phyloP scores from a whole-genome alignment of 30 jellyfish, hydroid and myxozoan species.

The Hydra vulgaris region DNA sequence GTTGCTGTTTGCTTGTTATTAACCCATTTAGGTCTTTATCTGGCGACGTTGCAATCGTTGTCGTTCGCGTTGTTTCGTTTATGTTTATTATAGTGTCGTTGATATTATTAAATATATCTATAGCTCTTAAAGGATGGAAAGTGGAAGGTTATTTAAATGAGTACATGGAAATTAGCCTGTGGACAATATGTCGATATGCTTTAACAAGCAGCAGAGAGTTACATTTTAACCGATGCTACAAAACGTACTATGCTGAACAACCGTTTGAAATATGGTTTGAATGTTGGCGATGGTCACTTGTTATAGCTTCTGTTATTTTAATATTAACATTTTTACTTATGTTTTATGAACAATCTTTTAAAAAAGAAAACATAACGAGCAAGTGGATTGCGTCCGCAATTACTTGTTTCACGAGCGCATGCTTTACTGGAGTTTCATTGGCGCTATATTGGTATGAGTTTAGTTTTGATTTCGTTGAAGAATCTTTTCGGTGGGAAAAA shows the following conservation, averaged over 20 bases:
- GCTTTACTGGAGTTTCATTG: too few species aligned
- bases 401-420: slow-evolving; percentile 1
- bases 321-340: background rate
- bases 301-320: background rate
- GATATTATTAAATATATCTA: too few species aligned
- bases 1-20: too few species aligned
- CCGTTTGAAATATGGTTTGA: background rate
- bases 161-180: background rate
- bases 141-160: background rate
- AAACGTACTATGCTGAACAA: background rate
- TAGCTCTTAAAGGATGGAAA: too few species aligned
- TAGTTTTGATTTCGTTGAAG: too few species aligned
- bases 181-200: background rate
- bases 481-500: too few species aligned
- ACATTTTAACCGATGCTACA: background rate
- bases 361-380: background rate
- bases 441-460: too few species aligned
- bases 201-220: background rate
- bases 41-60: too few species aligned
- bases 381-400: background rate
- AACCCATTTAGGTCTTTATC: too few species aligned
- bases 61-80: too few species aligned
- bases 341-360: background rate
- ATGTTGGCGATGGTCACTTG: slow-evolving; percentile 1
- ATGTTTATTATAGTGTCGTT: too few species aligned